These are phyloP conservation scores for Noctuana brunneofusca DNA, from an alignment of 2,888 invertebrate genomes.

Conservation along the genomic window DNA sequence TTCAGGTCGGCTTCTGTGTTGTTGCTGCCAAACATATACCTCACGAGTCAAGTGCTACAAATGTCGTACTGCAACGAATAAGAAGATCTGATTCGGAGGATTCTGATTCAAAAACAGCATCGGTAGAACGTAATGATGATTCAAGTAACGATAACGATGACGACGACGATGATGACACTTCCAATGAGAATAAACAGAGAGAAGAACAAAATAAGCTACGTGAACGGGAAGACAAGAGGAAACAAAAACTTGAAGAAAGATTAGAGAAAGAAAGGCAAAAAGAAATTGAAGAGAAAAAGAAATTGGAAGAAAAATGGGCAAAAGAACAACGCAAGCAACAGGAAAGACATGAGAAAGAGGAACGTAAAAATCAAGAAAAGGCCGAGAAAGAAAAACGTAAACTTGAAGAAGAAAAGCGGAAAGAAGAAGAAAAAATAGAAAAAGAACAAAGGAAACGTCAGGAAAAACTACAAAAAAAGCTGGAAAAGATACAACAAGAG, in stretches of 20 bases:
- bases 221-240: conserved; percentile 46
- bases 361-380: conserved; percentile 53
- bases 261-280: conserved; percentile 46
- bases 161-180: conserved; percentile 40
- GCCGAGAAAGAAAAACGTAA: conserved; percentile 52
- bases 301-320: conserved; percentile 47
- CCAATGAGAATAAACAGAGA: conserved; percentile 39
- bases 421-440: conserved; percentile 45
- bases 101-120: conserved; percentile 50
- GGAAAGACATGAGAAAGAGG: conserved; percentile 48
- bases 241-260: conserved; percentile 52
- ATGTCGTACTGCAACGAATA: conserved; percentile 49
- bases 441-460: conserved; percentile 46
- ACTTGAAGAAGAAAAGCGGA: conserved; percentile 48
- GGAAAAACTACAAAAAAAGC: conserved; percentile 45
- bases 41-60: conserved; percentile 54
- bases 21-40: conserved; percentile 74
- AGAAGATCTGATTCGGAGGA: conserved; percentile 57
- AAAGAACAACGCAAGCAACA: conserved; percentile 42
- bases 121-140: conserved; percentile 51
- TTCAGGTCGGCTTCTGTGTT: conserved; percentile 67
- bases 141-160: conserved; percentile 46
- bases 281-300: conserved; percentile 49
- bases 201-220: conserved; percentile 45
- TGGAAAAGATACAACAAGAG: conserved; percentile 53